Conservation (phyloP, 1,140 invertebrate species). For the Megalonaias nervosa region DNA sequence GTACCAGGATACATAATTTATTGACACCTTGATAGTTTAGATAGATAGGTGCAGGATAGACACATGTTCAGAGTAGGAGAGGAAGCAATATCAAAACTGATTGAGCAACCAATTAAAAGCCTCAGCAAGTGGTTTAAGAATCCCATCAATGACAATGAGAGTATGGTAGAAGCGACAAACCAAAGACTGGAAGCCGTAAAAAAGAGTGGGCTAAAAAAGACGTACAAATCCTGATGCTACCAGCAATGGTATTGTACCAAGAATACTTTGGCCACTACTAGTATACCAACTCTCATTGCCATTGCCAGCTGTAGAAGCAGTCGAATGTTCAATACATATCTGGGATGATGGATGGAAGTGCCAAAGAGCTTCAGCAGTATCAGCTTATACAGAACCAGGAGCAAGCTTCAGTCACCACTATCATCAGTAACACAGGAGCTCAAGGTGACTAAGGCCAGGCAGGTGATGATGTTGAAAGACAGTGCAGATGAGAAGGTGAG, state of each 20-base stretch:
- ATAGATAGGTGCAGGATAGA: conserved; percentile 11
- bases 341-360: too few relatives aligned
- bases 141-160: neutral
- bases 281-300: conserved; percentile 29
- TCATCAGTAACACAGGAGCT: too few relatives aligned
- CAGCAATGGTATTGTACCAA: conserved; percentile 16
- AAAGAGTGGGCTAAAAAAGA: conserved; percentile 22
- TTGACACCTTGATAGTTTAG: conserved; percentile 28
- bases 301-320: conserved; percentile 19
- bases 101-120: conserved; percentile 17
- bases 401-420: too few relatives aligned
- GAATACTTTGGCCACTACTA: conserved; percentile 18
- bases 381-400: too few relatives aligned
- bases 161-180: neutral
- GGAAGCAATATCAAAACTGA: conserved; percentile 8
- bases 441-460: too few relatives aligned
- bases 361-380: too few relatives aligned
- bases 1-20: conserved; percentile 9
- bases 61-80: conserved; percentile 7
- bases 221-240: conserved; percentile 23
- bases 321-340: conserved; percentile 11
- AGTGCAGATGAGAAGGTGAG: too few relatives aligned
- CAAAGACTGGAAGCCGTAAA: conserved; percentile 15
- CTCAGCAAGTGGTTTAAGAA: conserved; percentile 5
- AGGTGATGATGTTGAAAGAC: too few relatives aligned